Conservation (phyloP, 2,113 vertebrate genomes). For the Actinemys pallida region DNA sequence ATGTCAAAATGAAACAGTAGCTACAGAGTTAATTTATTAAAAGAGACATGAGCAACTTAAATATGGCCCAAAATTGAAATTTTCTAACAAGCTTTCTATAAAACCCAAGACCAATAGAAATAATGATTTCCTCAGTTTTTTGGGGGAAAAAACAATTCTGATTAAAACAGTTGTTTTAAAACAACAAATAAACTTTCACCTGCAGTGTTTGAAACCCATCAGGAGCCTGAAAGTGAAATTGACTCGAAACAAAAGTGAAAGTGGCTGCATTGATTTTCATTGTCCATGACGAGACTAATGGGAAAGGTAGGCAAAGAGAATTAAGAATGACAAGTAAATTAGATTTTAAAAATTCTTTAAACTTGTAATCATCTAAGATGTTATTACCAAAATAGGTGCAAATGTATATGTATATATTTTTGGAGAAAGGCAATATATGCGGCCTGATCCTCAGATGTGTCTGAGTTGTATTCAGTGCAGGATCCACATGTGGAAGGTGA, state of each 20-base stretch:
- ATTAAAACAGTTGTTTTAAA: neutral
- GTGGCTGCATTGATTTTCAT: neutral
- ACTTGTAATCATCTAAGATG: neutral
- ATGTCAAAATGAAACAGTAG: conserved; percentile 26
- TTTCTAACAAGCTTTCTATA: neutral
- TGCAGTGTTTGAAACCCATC: neutral
- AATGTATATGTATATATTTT: neutral
- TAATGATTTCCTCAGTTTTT: neutral
- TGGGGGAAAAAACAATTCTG: neutral
- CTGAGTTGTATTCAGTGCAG: neutral
- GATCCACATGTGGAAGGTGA: neutral
- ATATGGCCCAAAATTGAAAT: neutral
- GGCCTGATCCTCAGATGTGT: neutral
- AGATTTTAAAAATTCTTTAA: neutral
- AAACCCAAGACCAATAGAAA: neutral
- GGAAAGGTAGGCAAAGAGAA: neutral
- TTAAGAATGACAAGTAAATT: neutral
- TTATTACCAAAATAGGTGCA: neutral
- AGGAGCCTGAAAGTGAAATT: neutral
- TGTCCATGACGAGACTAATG: neutral
- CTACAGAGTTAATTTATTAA: neutral
- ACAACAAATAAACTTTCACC: neutral
- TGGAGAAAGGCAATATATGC: fast-evolving
- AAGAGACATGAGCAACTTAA: neutral
- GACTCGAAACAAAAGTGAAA: neutral